These are phyloP conservation scores for Coranthus polyacanthus DNA, from an alignment of 2,797 vertebrate species.

Conservation along the genomic window DNA sequence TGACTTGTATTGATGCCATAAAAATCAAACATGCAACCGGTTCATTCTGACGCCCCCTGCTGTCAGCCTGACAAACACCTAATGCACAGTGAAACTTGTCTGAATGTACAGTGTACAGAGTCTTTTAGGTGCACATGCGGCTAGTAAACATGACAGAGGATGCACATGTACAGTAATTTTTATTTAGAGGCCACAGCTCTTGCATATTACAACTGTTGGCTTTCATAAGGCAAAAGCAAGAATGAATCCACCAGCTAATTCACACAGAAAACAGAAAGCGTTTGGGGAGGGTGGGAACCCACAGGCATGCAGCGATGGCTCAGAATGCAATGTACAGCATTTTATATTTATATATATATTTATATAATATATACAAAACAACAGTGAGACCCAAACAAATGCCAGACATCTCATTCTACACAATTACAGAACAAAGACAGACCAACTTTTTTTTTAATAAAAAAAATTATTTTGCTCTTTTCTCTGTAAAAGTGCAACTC, in stretches of 20 bases:
- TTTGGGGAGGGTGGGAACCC: constrained; percentile 87
- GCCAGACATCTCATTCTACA: constrained; percentile 94
- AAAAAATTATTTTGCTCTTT: constrained; percentile 81
- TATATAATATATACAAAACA: constrained; percentile 94
- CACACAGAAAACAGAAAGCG: constrained; percentile 94
- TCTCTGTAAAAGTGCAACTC: constrained; percentile 87
- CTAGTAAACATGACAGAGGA: constrained; percentile 62
- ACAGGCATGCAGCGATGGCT: constrained; percentile 94
- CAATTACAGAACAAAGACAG: constrained; percentile 94
- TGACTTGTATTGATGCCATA: constrained; percentile 10
- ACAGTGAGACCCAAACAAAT: constrained; percentile 94
- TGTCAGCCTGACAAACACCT: constrained; percentile 28
- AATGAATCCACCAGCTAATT: constrained; percentile 97
- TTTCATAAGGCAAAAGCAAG: constrained; percentile 99
- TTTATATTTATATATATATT: constrained; percentile 87
- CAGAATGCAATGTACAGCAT: constrained; percentile 99
- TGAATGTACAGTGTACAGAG: neutral
- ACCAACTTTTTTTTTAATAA: constrained; percentile 88
- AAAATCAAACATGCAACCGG: neutral
- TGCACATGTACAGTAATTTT: constrained; percentile 95
- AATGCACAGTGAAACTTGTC: neutral
- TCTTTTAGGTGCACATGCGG: constrained; percentile 12
- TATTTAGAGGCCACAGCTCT: constrained; percentile 99
- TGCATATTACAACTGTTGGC: constrained; percentile 99
- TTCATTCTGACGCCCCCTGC: constrained; percentile 49